These are phyloP conservation scores for Steatocranus sp. DNA, from an alignment of 2,797 vertebrate species.

Conservation along the genomic window DNA sequence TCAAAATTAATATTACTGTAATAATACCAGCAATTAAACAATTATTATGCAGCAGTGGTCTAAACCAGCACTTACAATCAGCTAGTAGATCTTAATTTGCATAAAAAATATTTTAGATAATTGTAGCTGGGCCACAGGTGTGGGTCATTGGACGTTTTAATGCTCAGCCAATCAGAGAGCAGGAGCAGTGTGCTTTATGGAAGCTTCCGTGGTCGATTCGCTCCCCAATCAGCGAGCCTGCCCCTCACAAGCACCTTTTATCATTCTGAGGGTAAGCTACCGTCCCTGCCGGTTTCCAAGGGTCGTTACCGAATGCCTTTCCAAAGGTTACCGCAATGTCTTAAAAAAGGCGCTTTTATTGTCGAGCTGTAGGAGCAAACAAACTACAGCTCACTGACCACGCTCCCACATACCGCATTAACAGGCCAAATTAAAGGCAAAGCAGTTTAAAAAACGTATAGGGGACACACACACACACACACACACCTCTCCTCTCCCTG, in stretches of 20 bases:
- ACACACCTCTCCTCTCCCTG: background rate
- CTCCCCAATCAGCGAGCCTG: constrained; percentile 20
- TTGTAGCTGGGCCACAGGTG: constrained; percentile 49
- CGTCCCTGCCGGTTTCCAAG: background rate
- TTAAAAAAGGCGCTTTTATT: background rate
- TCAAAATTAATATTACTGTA: background rate
- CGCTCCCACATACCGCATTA: background rate
- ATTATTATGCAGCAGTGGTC: background rate
- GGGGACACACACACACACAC: background rate
- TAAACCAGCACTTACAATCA: background rate
- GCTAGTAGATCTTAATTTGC: background rate
- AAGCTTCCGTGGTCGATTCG: constrained; percentile 4
- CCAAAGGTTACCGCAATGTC: constrained; percentile 18
- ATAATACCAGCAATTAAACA: background rate
- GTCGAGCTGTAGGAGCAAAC: background rate
- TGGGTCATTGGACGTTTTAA: background rate
- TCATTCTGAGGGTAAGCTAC: constrained; percentile 18
- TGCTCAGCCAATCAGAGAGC: constrained; percentile 15
- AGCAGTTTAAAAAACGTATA: background rate
- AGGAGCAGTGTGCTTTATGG: background rate
- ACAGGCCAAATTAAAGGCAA: constrained; percentile 7
- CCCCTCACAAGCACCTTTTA: background rate
- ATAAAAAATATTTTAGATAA: background rate
- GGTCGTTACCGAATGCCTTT: constrained; percentile 1
- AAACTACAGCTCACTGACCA: background rate